Percentiles rank a stretch among this genome's conserved stretches.
phyloP scores from a whole-genome alignment of 2,797 vertebrate species.

The Crypturellus tataupa region DNA sequence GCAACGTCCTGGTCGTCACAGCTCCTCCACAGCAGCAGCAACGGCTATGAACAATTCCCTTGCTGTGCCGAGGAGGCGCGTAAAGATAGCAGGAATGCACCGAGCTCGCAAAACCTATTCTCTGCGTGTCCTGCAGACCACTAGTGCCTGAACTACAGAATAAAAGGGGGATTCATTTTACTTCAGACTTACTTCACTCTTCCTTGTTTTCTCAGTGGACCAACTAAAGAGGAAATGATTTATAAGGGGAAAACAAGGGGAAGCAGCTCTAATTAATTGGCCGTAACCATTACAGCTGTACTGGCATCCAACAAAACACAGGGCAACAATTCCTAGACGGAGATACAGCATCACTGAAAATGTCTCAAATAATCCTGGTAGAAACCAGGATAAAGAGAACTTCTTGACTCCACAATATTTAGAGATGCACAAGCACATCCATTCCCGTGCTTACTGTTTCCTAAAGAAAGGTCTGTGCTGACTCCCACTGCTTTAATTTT shows the following conservation, averaged over 20 bases:
- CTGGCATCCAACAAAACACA: not conserved
- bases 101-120: conserved; percentile 54
- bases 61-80: conserved; percentile 5
- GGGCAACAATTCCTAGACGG: not conserved
- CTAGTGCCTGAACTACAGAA: conserved; percentile 38
- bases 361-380: not conserved
- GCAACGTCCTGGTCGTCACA: conserved; percentile 31
- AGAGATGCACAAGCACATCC: not conserved
- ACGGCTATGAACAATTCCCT: conserved; percentile 45
- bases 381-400: not conserved
- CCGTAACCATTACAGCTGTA: not conserved
- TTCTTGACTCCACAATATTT: not conserved
- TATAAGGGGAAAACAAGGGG: conserved; percentile 58
- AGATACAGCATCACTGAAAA: not conserved
- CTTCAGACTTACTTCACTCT: conserved; percentile 21
- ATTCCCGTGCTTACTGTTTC: not conserved
- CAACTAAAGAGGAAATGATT: conserved; percentile 61
- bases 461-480: not conserved
- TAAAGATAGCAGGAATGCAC: conserved; percentile 57
- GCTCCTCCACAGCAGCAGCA: conserved; percentile 26
- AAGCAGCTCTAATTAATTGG: conserved; percentile 63
- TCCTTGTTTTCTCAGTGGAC: conserved; percentile 11
- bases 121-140: conserved; percentile 7
- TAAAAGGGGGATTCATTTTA: conserved; percentile 56
- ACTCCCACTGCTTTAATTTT: not conserved